Percentiles rank a stretch among this genome's conserved stretches.
Evolutionary conservation across 2,113 vertebrate genomes (phyloP).

Genomic region (Megaceryle torquata): DNA sequence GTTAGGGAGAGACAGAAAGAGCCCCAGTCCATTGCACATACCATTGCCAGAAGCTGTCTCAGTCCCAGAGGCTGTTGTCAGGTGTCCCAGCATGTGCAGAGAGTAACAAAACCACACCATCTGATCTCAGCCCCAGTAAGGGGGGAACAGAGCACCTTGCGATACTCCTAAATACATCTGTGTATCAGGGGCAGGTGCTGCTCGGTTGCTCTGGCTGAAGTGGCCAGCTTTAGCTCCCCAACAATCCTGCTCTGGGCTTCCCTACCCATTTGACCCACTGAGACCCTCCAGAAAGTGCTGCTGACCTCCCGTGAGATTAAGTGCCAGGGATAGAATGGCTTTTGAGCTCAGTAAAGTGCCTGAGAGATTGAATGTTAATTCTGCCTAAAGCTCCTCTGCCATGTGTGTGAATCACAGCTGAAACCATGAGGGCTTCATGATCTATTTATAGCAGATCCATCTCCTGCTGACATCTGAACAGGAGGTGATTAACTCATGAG

Average conservation of each 20-base stretch:
- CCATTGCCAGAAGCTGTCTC: neutral
- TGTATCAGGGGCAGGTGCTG: neutral
- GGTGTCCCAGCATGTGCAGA: accelerated
- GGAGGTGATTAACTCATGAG: conserved; percentile 21
- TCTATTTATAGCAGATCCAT: conserved; percentile 65
- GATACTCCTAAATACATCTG: neutral
- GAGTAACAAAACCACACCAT: neutral
- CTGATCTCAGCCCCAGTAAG: neutral
- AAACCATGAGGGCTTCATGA: neutral
- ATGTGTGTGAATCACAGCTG: conserved; percentile 41
- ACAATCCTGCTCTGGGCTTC: neutral
- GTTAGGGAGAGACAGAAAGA: neutral
- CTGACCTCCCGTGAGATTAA: conserved; percentile 16
- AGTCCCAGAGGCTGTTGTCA: neutral
- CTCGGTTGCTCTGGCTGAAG: neutral
- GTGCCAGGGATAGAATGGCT: neutral
- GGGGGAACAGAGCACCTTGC: neutral
- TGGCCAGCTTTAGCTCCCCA: neutral
- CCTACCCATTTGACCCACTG: neutral
- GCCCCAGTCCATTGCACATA: neutral
- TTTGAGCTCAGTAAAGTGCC: conserved; percentile 19
- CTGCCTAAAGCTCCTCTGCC: conserved; percentile 55
- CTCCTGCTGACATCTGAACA: conserved; percentile 38
- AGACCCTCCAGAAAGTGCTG: neutral
- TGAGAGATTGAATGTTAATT: conserved; percentile 59